phyloP scores from a whole-genome alignment of 2,888 invertebrate species.

The Agriopis leucophaearia region DNA sequence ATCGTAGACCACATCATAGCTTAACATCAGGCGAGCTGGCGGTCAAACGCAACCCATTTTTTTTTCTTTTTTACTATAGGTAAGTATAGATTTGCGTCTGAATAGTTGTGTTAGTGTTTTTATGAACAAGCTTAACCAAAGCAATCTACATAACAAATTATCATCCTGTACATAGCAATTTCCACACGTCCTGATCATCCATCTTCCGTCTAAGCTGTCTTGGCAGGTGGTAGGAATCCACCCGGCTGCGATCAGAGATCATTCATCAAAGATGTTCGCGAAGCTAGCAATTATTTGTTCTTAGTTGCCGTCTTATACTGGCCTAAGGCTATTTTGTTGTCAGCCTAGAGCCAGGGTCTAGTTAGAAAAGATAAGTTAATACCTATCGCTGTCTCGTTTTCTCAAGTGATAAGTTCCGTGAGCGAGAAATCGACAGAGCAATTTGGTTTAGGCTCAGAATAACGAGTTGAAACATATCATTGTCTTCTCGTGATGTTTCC shows the following conservation, averaged over 20 bases:
- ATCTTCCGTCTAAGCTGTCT: slow-evolving; percentile 34
- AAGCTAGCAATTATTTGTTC: slow-evolving; percentile 34
- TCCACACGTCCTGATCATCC: slow-evolving; percentile 32
- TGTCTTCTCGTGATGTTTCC: too few species aligned
- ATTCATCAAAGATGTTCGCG: slow-evolving; percentile 36
- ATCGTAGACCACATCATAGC: too few species aligned
- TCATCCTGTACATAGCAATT: slow-evolving; percentile 20
- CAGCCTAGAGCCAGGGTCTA: too few species aligned
- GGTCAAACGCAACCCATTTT: too few species aligned
- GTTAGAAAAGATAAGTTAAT: background rate
- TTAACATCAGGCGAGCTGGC: too few species aligned
- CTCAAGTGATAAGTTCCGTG: too few species aligned
- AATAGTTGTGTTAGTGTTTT: background rate
- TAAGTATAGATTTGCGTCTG: background rate
- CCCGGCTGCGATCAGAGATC: slow-evolving; percentile 32
- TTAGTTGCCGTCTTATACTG: slow-evolving; percentile 10
- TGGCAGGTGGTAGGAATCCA: slow-evolving; percentile 38
- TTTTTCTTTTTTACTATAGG: too few species aligned
- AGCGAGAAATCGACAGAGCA: too few species aligned
- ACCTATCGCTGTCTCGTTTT: too few species aligned
- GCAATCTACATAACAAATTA: slow-evolving; percentile 21
- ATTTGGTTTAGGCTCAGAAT: too few species aligned
- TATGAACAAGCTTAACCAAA: slow-evolving; percentile 8
- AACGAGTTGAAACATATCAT: too few species aligned
- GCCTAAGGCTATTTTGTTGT: background rate